Base-by-base conservation (phyloP, 1,140 invertebrate genomes). In the Lasioglossum baleicum region DNA sequence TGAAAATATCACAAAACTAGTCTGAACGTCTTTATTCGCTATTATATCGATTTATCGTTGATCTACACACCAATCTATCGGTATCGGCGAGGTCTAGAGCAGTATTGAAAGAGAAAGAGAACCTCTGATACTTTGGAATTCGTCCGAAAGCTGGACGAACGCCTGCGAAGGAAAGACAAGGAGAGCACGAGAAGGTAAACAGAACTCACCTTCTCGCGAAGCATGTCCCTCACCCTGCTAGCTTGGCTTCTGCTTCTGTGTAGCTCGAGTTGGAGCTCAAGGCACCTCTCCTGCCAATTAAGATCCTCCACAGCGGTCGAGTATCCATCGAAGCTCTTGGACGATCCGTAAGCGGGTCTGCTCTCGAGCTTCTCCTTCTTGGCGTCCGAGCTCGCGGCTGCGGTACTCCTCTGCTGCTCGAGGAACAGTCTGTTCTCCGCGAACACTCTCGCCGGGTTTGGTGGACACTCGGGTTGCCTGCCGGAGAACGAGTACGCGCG, bases 261-360 rank as follows among this genome's bases (percentile, higher is more conserved):
- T 84, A 98, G 92, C 87, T 97, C 97, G 82, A 97, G 90, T 88
- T 98, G 97, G 80, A 98, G 90, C 87, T 97, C 96, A 81, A 97
- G 91, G 90, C 97, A 98, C 42, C 96, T 94, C 88, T 97, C 96
- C 91, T 97, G 96, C 97, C 97, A 98, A 88, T 96, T 96, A 74
- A 95, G 91, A 70, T 92, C 91, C 81, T 94, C 94, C 31, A 93
- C 91, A 4, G 88, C 88, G 75, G 83, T 90, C 13, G 90, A 86
- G 77, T 93, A 93, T n/a, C 90, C 89, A 51, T 92, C 91, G 79
- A 92, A 93, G 82, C 91, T 92, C 83, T 91, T 92, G 40, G 92
- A 91, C 11, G 91, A 86, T 5, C 86, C 86, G 71, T 91, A 92
- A 72, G 65, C 71, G 0, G 87, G 88, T 69, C 87, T 87, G n/a